Conservation (phyloP, 92 coral and sea anemone genomes). For the Hydrozoanthus gracilis region DNA sequence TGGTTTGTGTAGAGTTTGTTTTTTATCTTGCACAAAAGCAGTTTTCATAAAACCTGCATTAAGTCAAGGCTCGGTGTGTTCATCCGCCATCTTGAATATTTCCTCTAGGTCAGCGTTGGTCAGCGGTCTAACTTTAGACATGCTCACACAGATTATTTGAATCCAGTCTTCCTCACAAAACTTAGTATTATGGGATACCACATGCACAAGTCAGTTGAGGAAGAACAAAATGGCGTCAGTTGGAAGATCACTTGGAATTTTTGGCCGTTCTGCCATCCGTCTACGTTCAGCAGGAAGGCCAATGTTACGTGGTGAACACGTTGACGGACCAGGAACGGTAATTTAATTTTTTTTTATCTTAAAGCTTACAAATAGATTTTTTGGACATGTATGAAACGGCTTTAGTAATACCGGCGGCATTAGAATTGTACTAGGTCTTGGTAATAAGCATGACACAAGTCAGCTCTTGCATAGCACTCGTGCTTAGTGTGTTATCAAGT, state of each 20-base stretch:
- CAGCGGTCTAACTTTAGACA: conserved; percentile 53
- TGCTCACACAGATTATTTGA: conserved; percentile 27
- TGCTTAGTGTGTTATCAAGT: no score
- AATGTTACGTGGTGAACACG: conserved; percentile 79
- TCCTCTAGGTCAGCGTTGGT: neutral
- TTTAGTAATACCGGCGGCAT: no score
- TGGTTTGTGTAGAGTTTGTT: no score
- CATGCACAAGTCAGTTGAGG: conserved; percentile 27
- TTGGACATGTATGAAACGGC: no score
- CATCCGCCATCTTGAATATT: conserved; percentile 57
- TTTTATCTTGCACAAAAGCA: no score
- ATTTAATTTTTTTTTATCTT: conserved; percentile 10
- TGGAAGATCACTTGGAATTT: conserved; percentile 73
- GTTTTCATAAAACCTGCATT: neutral
- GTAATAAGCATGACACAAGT: no score
- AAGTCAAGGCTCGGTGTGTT: neutral
- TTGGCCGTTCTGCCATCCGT: conserved; percentile 98
- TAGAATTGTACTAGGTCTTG: no score
- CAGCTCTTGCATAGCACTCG: no score
- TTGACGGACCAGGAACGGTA: conserved; percentile 95
- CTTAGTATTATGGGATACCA: conserved; percentile 55
- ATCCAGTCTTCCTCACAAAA: conserved; percentile 8
- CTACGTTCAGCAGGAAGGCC: conserved; percentile 76
- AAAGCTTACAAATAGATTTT: no score
- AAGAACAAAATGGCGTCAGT: conserved; percentile 90